These are phyloP conservation scores for Aplocera efformata DNA, from an alignment of 2,888 invertebrate species.

Conservation along the genomic window DNA sequence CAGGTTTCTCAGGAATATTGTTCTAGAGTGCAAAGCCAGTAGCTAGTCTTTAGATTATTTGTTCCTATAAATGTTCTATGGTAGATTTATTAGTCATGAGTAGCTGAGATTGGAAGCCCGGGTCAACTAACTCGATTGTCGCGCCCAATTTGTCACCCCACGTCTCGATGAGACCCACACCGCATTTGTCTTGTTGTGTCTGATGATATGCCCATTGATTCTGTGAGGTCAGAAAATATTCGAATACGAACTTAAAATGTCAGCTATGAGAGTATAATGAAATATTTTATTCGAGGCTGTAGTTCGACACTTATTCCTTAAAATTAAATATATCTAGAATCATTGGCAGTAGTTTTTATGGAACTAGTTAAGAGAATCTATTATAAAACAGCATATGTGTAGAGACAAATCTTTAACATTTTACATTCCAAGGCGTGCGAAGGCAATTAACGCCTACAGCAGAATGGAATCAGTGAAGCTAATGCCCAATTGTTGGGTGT, in stretches of 20 bases:
- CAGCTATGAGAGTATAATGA: no score
- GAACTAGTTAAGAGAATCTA: no score
- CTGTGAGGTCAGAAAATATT: neutral
- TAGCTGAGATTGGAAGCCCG: slow-evolving; percentile 52
- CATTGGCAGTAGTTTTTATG: no score
- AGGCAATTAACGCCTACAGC: slow-evolving; percentile 56
- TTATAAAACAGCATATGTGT: neutral
- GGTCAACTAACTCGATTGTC: slow-evolving; percentile 78
- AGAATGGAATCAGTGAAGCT: slow-evolving; percentile 44
- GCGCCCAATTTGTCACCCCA: slow-evolving; percentile 70
- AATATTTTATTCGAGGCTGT: no score
- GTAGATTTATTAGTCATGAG: slow-evolving; percentile 34
- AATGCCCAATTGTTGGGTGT: slow-evolving; percentile 40
- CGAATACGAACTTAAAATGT: no score
- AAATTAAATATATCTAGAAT: no score
- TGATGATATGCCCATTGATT: slow-evolving; percentile 13
- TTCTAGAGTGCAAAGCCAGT: no score
- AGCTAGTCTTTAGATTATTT: slow-evolving; percentile 15
- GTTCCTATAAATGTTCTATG: slow-evolving; percentile 12
- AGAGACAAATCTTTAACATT: slow-evolving; percentile 10
- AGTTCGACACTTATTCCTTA: no score
- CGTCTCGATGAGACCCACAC: slow-evolving; percentile 44
- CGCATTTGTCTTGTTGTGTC: slow-evolving; percentile 42
- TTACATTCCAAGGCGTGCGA: slow-evolving; percentile 38
- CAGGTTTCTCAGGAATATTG: no score